Conservation (phyloP, 2,113 vertebrate species). For the Myxocyprinus asiaticus region DNA sequence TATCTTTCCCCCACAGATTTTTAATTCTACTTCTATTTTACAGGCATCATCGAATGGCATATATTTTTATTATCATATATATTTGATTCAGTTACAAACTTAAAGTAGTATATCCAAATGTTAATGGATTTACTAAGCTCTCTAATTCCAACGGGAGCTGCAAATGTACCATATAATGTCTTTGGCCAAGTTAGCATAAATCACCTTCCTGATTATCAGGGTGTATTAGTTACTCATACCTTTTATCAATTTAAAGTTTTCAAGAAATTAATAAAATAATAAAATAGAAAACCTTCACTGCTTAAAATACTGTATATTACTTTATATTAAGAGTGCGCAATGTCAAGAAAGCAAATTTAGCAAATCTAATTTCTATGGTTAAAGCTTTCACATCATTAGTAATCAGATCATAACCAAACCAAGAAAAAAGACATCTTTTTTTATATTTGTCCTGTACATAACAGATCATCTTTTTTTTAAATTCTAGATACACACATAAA, state of each 20-base stretch:
- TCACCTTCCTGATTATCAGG: neutral
- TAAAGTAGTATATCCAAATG: no score
- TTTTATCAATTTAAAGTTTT: neutral
- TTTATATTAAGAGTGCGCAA: neutral
- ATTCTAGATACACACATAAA: conserved; percentile 35
- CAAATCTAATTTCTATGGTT: neutral
- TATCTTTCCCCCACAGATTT: neutral
- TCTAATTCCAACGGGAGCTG: no score
- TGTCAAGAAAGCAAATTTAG: neutral
- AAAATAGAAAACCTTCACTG: conserved; percentile 9
- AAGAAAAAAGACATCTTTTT: conserved; percentile 44
- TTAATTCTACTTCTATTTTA: neutral
- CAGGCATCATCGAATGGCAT: neutral
- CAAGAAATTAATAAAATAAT: neutral
- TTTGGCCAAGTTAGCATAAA: no score
- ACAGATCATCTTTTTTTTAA: conserved; percentile 47
- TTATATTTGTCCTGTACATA: conserved; percentile 55
- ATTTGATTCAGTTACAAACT: neutral
- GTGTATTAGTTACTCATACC: neutral
- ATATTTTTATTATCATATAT: neutral
- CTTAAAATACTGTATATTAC: conserved; percentile 39
- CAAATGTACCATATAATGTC: no score
- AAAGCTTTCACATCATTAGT: conserved; percentile 43
- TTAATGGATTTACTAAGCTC: no score
- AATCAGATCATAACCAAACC: conserved; percentile 49